phyloP scores from a whole-genome alignment of 2,888 invertebrate genomes.

The Synanthedon myopaeformis region DNA sequence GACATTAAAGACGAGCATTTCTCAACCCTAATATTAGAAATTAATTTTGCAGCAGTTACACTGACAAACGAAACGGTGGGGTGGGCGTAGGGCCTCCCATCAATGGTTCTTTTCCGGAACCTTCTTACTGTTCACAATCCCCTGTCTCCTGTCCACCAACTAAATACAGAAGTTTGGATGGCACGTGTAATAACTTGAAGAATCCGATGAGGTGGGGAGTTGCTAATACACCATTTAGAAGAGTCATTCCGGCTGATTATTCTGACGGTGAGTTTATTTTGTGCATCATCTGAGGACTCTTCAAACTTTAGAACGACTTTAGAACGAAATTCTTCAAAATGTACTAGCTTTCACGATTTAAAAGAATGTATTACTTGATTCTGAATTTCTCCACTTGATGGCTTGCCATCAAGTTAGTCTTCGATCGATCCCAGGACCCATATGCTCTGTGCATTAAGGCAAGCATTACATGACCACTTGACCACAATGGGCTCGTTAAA shows the following conservation, averaged over 20 bases:
- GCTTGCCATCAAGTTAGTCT: too few relatives aligned
- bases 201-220: slow-evolving; percentile 77
- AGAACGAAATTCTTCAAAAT: too few relatives aligned
- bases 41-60: slow-evolving; percentile 25
- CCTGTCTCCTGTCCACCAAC: slow-evolving; percentile 44
- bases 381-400: too few relatives aligned
- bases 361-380: too few relatives aligned
- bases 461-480: too few relatives aligned
- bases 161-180: slow-evolving; percentile 77
- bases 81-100: slow-evolving; percentile 41
- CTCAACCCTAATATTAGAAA: too few relatives aligned
- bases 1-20: too few relatives aligned
- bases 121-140: slow-evolving; percentile 30
- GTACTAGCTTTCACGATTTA: too few relatives aligned
- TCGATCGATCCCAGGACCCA: too few relatives aligned
- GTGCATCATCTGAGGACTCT: not conserved
- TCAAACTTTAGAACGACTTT: not conserved
- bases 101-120: slow-evolving; percentile 37
- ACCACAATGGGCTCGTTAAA: too few relatives aligned
- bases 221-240: slow-evolving; percentile 78
- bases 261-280: slow-evolving; percentile 73
- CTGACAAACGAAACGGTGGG: slow-evolving; percentile 24
- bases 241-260: slow-evolving; percentile 80
- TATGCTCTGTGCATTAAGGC: too few relatives aligned
- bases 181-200: slow-evolving; percentile 80